Evolutionary conservation across 2,113 vertebrate species (phyloP).

Genomic region (Smithornis capensis): DNA sequence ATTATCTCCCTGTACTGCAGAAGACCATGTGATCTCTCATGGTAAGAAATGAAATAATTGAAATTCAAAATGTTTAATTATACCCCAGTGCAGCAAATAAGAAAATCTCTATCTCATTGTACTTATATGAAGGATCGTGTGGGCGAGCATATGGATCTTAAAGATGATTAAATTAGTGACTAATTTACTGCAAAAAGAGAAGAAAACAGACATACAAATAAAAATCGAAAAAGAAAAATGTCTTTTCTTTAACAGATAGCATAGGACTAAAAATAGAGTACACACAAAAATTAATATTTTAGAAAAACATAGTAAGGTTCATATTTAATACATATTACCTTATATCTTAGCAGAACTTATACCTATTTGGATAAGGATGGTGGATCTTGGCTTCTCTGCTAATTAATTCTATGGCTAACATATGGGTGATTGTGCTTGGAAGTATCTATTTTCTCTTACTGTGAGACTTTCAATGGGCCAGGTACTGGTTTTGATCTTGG

Average conservation of each 20-base stretch:
- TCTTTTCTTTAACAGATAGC: not conserved
- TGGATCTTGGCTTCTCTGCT: not conserved
- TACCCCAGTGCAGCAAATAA: conserved; percentile 11
- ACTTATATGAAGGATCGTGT: not conserved
- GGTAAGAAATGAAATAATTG: not conserved
- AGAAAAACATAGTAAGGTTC: not conserved
- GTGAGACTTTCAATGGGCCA: not conserved
- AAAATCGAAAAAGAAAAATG: not conserved
- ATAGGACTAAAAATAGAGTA: not conserved
- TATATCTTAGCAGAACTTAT: not conserved
- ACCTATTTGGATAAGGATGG: not conserved
- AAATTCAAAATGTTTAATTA: conserved; percentile 41
- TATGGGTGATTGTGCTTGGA: not conserved
- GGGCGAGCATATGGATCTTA: conserved; percentile 10
- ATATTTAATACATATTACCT: not conserved
- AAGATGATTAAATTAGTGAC: conserved; percentile 51
- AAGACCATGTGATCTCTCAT: not conserved
- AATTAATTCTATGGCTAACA: not conserved
- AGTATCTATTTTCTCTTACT: not conserved
- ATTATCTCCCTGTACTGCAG: not conserved
- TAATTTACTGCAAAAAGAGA: conserved; percentile 29
- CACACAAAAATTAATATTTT: not conserved
- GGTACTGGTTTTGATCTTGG: not conserved
- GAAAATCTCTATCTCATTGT: conserved; percentile 34
- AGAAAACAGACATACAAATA: conserved; percentile 1